A percentile compares a stretch with the other conserved stretches of the same genome.
Conservation (phyloP, 2,113 vertebrate genomes). For the Aix galericulata region DNA sequence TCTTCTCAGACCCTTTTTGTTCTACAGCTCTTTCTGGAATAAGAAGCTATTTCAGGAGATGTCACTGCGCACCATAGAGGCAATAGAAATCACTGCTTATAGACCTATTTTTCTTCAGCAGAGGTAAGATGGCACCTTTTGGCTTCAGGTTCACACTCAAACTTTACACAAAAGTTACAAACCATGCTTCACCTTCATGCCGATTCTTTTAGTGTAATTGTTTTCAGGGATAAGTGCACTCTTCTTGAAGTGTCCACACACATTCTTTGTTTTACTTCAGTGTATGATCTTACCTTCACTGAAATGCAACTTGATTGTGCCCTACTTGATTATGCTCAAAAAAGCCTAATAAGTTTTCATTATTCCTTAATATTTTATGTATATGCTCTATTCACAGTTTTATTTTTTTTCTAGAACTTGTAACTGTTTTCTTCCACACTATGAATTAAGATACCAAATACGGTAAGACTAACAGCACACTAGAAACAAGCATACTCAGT, state of each 20-base stretch:
- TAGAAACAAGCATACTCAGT: background rate
- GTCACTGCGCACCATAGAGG: background rate
- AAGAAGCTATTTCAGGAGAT: background rate
- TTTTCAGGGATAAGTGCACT: background rate
- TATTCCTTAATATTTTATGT: background rate
- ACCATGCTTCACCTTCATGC: background rate
- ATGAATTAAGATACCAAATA: background rate
- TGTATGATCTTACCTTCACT: background rate
- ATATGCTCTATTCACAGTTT: background rate
- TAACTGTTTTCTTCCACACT: background rate
- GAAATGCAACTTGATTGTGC: background rate
- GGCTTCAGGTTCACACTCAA: background rate
- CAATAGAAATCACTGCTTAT: background rate
- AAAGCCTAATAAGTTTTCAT: background rate
- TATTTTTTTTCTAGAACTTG: background rate
- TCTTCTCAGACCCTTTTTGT: background rate
- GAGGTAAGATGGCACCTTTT: background rate
- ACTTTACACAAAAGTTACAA: background rate
- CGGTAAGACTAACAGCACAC: background rate
- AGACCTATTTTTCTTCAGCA: background rate
- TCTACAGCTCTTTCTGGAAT: background rate
- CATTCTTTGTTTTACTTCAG: background rate
- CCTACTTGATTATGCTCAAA: background rate
- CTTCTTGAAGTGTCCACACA: background rate
- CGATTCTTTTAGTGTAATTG: background rate